phyloP scores from a whole-genome alignment of 2,797 vertebrate species.

The Phataginus tetradactyla region DNA sequence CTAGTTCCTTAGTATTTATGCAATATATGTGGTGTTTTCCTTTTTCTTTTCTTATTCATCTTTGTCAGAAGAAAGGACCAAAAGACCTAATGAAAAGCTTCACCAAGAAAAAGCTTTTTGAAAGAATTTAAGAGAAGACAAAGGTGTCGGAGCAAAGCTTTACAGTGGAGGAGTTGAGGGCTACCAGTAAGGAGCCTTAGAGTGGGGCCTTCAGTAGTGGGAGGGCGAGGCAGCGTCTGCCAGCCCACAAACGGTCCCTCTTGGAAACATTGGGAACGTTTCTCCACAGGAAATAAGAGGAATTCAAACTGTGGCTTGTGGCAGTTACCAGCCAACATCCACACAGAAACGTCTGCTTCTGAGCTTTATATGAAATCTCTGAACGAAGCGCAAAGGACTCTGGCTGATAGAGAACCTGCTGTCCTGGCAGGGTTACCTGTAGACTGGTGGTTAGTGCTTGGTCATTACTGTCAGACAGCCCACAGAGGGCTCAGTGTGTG shows the following conservation, averaged over 20 bases:
- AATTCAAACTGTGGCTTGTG: not conserved
- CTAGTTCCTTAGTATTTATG: constrained; percentile 33
- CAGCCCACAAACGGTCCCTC: not conserved
- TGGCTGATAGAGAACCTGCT: not conserved
- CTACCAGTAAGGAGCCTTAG: not conserved
- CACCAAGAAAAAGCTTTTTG: constrained; percentile 40
- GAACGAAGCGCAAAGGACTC: not conserved
- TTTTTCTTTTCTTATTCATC: constrained; percentile 52
- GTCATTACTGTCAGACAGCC: not conserved
- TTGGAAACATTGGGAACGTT: not conserved
- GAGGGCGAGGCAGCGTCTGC: not conserved
- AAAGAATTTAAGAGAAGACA: constrained; percentile 48
- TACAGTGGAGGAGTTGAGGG: not conserved
- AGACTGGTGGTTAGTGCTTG: not conserved
- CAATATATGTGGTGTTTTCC: constrained; percentile 29
- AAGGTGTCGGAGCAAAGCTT: not conserved
- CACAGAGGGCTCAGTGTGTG: not conserved
- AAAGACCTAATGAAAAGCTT: constrained; percentile 38
- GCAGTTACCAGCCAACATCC: not conserved
- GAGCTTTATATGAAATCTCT: not conserved
- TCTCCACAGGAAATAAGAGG: not conserved
- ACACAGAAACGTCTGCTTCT: not conserved
- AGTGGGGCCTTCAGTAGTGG: not conserved
- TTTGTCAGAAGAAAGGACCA: constrained; percentile 40
- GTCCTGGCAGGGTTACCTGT: not conserved